A percentile compares a stretch with the other conserved stretches of the same genome.
These are phyloP conservation scores for Holcopasites calliopsidis DNA, from an alignment of 1,140 invertebrate species.

Conservation along the genomic window DNA sequence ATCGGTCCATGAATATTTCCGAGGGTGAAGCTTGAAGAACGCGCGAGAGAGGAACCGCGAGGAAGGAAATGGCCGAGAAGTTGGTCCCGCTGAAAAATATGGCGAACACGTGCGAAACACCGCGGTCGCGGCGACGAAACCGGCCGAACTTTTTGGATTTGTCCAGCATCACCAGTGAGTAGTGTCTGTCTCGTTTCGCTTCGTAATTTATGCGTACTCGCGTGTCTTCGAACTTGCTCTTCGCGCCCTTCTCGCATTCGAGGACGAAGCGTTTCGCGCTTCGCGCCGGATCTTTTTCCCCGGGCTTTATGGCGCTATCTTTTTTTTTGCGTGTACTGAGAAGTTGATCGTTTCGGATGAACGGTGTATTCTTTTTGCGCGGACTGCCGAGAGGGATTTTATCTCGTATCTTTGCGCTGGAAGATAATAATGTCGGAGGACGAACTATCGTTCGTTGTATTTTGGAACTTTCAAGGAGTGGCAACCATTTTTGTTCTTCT, in stretches of 20 bases:
- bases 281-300: too few relatives aligned
- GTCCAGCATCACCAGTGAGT: conserved; percentile 65
- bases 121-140: conserved; percentile 64
- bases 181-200: conserved; percentile 1
- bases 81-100: conserved; percentile 48
- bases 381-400: too few relatives aligned
- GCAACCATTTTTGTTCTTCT: too few relatives aligned
- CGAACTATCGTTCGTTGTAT: neutral
- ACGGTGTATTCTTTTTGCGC: too few relatives aligned
- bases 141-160: conserved; percentile 74
- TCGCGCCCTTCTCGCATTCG: too few relatives aligned
- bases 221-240: neutral
- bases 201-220: conserved; percentile 2
- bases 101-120: conserved; percentile 63
- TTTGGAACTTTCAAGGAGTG: too few relatives aligned
- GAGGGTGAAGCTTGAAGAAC: neutral
- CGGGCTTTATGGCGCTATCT: too few relatives aligned
- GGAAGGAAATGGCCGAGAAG: conserved; percentile 11
- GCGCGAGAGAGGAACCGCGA: neutral
- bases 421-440: too few relatives aligned
- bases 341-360: too few relatives aligned
- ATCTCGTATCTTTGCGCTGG: too few relatives aligned
- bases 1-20: neutral
- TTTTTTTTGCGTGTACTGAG: too few relatives aligned
- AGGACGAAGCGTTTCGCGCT: too few relatives aligned